These are phyloP conservation scores for Planiliza haematocheilus DNA, from an alignment of 2,113 vertebrate species.

Conservation along the genomic window DNA sequence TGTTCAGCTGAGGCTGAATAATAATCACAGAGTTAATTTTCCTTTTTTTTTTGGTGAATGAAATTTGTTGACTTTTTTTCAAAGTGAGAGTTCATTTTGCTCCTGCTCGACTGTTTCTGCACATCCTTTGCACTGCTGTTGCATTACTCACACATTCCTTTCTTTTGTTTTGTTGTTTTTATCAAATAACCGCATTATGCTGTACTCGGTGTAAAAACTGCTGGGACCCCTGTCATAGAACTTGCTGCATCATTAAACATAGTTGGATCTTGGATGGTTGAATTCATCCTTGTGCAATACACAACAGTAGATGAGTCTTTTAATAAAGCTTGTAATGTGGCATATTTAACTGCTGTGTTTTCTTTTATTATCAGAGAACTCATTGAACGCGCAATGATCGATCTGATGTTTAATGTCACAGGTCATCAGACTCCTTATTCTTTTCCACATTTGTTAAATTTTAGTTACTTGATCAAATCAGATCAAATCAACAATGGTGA, in stretches of 20 bases:
- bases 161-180: constrained; percentile 9
- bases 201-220: constrained; percentile 37
- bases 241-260: constrained; percentile 52
- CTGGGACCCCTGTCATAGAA: constrained; percentile 57
- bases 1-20: constrained; percentile 22
- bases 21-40: background rate
- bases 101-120: constrained; percentile 49
- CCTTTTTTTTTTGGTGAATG: constrained; percentile 32
- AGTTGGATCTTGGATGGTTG: constrained; percentile 64
- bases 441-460: too few species aligned
- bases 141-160: constrained; percentile 70
- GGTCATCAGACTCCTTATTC: too few species aligned
- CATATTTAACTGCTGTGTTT: constrained; percentile 45
- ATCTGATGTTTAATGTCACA: too few species aligned
- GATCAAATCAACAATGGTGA: too few species aligned
- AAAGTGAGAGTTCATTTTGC: constrained; percentile 35
- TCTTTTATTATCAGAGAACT: constrained; percentile 40
- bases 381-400: background rate
- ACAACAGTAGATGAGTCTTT: constrained; percentile 56
- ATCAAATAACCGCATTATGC: constrained; percentile 49
- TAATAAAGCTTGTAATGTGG: constrained; percentile 76
- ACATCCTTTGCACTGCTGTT: constrained; percentile 67
- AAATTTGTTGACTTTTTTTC: constrained; percentile 39
- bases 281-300: constrained; percentile 76
- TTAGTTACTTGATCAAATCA: too few species aligned